Conservation (phyloP, 2,888 invertebrate species). For the Nymphalis urticae region DNA sequence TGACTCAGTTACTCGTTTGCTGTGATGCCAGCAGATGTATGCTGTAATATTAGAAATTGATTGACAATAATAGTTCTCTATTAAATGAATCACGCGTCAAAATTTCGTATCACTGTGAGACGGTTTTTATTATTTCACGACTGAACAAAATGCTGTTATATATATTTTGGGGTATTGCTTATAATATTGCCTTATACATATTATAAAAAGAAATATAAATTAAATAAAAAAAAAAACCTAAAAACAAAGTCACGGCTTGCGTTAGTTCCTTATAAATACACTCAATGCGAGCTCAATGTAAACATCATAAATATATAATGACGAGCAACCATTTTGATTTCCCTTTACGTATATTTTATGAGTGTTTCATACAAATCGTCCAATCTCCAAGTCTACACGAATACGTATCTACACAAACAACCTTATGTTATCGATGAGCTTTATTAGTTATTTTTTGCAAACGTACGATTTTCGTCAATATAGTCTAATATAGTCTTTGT, state of each 20-base stretch:
- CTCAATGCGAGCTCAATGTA: conserved; percentile 19
- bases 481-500: no score
- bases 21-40: no score
- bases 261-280: conserved; percentile 10
- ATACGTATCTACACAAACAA: conserved; percentile 12
- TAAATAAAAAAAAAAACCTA: background rate
- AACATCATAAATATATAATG: conserved; percentile 37
- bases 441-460: conserved; percentile 6
- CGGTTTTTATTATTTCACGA: no score
- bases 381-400: conserved; percentile 18
- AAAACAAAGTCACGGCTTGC: background rate
- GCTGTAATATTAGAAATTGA: no score
- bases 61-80: no score
- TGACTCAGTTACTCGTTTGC: no score
- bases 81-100: no score
- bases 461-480: background rate
- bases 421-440: background rate
- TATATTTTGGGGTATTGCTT: no score
- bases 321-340: conserved; percentile 25
- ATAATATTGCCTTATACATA: no score
- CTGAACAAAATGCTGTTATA: no score
- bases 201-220: no score
- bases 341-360: conserved; percentile 30
- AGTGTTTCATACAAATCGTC: conserved; percentile 20
- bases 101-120: no score